Evolutionary conservation across 2,797 vertebrate species (phyloP), one percentile per base, ranked within the genome.

Genomic region (Anguilla obscura): DNA sequence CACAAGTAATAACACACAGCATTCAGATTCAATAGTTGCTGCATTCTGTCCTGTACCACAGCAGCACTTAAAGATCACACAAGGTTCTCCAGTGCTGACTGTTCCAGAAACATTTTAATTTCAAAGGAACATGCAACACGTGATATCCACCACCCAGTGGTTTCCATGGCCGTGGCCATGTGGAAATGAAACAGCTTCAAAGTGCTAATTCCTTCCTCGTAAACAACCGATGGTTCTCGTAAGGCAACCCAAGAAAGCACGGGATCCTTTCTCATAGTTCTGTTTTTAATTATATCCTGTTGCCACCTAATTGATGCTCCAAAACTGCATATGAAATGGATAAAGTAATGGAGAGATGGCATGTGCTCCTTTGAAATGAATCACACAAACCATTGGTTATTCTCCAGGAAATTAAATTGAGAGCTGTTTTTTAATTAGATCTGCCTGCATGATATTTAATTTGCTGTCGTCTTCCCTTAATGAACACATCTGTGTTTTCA

Each of bases 401-500:
- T 54, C 85, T 69, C 85, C 33, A 71, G 48, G 30, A 86, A 89
- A 86, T 86, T 86, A 71, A 71, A 84, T 56, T 27, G 60, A 88
- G 54, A 33, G 36, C 24, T 85, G 84, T 80, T 60, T 69, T 50
- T 83, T 63, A 86, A 86, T 89, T 54, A 89, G 79, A 89, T 71
- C 76, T 52, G 79, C 79, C 54, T 33, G 36, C 50, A 10, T 54
- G 50, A 86, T 63, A 21, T 52, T 88, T n/a, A 48, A 84, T 80
- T 88, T 88, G 79, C 40, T 86, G 45, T 24, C 60, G 45, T 84
- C 60, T 71, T 83, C 48, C 16, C 56, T 63, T 85, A 85, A 88
- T 58, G 50, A 58, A 85, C 87, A 60, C 63, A 58, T 85, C 66
- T 88, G 40, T 76, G 83, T 88, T 85, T 88, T 85, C 69, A 85